Evolutionary conservation across 2,113 vertebrate species (phyloP).

Genomic region (Ammodytes dubius): DNA sequence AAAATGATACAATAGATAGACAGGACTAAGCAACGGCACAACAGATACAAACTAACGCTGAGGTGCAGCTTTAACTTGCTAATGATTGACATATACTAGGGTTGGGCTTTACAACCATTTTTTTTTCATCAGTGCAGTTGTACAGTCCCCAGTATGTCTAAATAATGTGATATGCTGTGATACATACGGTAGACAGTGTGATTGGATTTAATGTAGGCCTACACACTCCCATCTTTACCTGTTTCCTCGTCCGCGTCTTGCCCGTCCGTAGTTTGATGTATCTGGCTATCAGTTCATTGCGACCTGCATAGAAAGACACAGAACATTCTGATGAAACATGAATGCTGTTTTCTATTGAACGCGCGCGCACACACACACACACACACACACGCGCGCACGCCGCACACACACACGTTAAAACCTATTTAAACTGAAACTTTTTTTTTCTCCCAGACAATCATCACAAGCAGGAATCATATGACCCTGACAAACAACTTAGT

Average conservation of each 20-base stretch:
- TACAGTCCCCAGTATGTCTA: neutral
- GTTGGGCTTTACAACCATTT: neutral
- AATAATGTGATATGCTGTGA: slow-evolving; percentile 27
- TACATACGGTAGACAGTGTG: slow-evolving; percentile 1
- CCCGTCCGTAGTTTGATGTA: slow-evolving; percentile 83
- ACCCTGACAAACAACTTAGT: slow-evolving; percentile 65
- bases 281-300: slow-evolving; percentile 82
- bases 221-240: slow-evolving; percentile 64
- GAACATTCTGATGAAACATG: slow-evolving; percentile 37
- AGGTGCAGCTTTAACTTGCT: neutral
- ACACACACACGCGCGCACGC: neutral
- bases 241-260: slow-evolving; percentile 83
- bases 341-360: neutral
- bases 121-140: neutral
- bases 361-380: slow-evolving; percentile 13
- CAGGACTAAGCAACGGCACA: too few relatives aligned
- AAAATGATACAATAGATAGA: too few relatives aligned
- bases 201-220: slow-evolving; percentile 30
- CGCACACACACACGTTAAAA: neutral
- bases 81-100: too few relatives aligned
- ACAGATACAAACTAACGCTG: neutral
- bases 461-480: slow-evolving; percentile 56
- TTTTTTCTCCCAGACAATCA: slow-evolving; percentile 54
- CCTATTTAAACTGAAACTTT: slow-evolving; percentile 9
- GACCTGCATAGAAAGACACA: slow-evolving; percentile 77